These are phyloP conservation scores for Paramisgurnus dabryanus DNA, from an alignment of 2,113 vertebrate species.

Conservation along the genomic window DNA sequence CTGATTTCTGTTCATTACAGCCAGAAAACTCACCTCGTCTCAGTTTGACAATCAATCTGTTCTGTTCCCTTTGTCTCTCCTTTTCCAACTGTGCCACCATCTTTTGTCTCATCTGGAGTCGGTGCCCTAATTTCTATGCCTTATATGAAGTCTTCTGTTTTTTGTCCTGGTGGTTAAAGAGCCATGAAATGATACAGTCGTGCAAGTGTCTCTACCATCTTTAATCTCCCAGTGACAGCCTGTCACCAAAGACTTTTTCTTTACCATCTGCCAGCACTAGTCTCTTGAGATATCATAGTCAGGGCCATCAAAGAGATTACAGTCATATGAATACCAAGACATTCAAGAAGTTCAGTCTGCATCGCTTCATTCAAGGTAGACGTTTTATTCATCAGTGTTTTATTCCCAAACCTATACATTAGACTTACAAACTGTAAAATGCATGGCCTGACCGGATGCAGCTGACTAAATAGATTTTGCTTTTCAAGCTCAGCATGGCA, in stretches of 20 bases:
- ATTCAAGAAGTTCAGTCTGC: neutral
- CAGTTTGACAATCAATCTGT: neutral
- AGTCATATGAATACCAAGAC: neutral
- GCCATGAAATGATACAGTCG: constrained; percentile 32
- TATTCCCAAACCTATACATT: neutral
- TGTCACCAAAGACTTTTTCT: constrained; percentile 22
- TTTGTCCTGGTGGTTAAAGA: constrained; percentile 37
- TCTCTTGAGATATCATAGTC: constrained; percentile 19
- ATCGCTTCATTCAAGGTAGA: neutral
- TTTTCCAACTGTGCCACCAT: neutral
- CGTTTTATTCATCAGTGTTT: neutral
- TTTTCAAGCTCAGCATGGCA: neutral
- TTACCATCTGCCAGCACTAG: neutral
- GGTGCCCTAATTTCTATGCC: constrained; percentile 16
- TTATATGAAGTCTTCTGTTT: constrained; percentile 43
- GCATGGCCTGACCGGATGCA: neutral
- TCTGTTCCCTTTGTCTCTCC: neutral
- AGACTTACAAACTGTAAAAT: neutral
- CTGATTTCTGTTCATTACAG: constrained; percentile 37
- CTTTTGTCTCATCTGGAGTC: constrained; percentile 9
- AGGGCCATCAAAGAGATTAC: neutral
- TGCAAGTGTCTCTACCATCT: constrained; percentile 28
- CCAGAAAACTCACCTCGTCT: constrained; percentile 1
- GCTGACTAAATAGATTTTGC: neutral
- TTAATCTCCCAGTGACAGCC: constrained; percentile 21